Evolutionary conservation across 2,113 vertebrate species (phyloP).

Genomic region (Scatophagus argus): DNA sequence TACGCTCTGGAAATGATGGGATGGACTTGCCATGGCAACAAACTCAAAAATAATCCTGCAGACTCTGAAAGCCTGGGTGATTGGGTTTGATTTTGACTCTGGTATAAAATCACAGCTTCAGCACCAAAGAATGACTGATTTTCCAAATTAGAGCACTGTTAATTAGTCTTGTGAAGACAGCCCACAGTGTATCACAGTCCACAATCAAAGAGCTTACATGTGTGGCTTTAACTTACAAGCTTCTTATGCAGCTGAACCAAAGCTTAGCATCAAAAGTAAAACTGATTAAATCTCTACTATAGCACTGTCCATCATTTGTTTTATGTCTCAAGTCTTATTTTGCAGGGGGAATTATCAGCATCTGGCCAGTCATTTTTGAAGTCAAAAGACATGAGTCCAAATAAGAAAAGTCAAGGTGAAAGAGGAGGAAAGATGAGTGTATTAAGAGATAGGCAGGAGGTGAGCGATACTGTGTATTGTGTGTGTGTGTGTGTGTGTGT

Average conservation of each 20-base stretch:
- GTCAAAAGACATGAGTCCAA: slow-evolving; percentile 5
- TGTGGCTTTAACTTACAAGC: slow-evolving; percentile 58
- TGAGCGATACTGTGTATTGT: slow-evolving; percentile 10
- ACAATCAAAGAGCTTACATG: slow-evolving; percentile 61
- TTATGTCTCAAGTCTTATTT: slow-evolving; percentile 25
- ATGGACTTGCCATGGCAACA: slow-evolving; percentile 71
- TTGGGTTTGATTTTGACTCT: slow-evolving; percentile 74
- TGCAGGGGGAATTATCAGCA: slow-evolving; percentile 52
- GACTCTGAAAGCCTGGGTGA: slow-evolving; percentile 66
- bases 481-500: background rate
- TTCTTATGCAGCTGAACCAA: slow-evolving; percentile 62
- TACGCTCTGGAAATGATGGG: slow-evolving; percentile 52
- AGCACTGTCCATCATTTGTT: slow-evolving; percentile 28
- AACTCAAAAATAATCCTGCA: slow-evolving; percentile 73
- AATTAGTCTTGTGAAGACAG: slow-evolving; percentile 62
- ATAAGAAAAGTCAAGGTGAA: slow-evolving; percentile 43
- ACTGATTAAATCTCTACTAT: slow-evolving; percentile 62
- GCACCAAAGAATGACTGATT: slow-evolving; percentile 60
- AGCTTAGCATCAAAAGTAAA: slow-evolving; percentile 57
- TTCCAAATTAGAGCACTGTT: slow-evolving; percentile 60
- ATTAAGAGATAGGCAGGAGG: background rate
- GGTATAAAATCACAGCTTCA: slow-evolving; percentile 60
- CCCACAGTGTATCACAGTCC: slow-evolving; percentile 44
- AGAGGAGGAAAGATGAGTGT: slow-evolving; percentile 21
- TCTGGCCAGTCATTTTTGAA: slow-evolving; percentile 40